Percentiles rank a stretch among this genome's conserved stretches.
Conservation (phyloP, 1,140 invertebrate genomes). For the Nilaparvata lugens region DNA sequence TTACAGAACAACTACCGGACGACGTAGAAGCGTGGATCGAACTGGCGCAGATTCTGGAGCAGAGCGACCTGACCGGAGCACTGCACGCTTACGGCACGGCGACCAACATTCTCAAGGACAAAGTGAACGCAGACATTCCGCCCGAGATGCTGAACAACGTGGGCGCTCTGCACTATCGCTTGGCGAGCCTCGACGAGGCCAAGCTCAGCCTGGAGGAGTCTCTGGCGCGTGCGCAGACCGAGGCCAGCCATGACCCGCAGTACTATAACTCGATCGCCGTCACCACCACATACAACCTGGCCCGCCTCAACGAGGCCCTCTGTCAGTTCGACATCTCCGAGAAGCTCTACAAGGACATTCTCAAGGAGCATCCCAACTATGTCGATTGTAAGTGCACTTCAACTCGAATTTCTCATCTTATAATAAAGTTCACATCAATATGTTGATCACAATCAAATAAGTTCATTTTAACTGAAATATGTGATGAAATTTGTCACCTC, state of each 20-base stretch:
- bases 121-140: constrained; percentile 89
- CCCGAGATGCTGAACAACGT: constrained; percentile 98
- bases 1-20: constrained; percentile 95
- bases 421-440: too few relatives aligned
- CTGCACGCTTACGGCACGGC: constrained; percentile 90
- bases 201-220: constrained; percentile 81
- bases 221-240: constrained; percentile 65
- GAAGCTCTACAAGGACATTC: constrained; percentile 92
- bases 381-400: constrained; percentile 79
- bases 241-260: constrained; percentile 77
- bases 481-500: too few relatives aligned
- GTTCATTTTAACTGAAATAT: too few relatives aligned
- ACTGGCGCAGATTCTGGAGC: constrained; percentile 94
- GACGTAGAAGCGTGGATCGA: constrained; percentile 99
- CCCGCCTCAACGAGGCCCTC: constrained; percentile 83
- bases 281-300: constrained; percentile 95
- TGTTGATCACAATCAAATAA: too few relatives aligned
- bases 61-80: constrained; percentile 80
- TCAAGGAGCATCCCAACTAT: constrained; percentile 97
- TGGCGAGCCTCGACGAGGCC: constrained; percentile 74
- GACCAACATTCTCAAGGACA: constrained; percentile 85
- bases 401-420: constrained; percentile 4
- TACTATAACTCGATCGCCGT: constrained; percentile 96
- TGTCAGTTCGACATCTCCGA: constrained; percentile 94
- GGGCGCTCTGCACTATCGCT: constrained; percentile 83